Evolutionary conservation across 2,797 vertebrate species (phyloP), one percentile per base, ranked within the genome.

Genomic region (Fundulus diaphanus): DNA sequence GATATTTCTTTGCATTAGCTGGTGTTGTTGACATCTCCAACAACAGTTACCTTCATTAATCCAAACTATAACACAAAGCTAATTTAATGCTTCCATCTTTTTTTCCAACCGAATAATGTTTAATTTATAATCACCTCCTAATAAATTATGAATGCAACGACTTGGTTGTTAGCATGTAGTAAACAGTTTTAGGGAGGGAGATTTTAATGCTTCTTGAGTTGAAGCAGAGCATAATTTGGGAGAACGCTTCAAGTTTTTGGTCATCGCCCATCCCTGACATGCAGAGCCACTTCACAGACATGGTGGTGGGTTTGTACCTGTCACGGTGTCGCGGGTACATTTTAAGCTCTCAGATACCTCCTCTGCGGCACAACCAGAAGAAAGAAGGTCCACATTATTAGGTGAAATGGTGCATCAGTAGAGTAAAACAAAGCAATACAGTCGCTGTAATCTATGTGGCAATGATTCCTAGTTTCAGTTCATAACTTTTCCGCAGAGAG

Each of bases 301-400:
- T 20, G 6, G 59, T 27, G 37, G 52, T 31, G 69, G 52, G 77
- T 73, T 46, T 75, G 80, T 95, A 95, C 94, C 94, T 94, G 83
- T 95, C 93, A 93, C 92, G 88, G 70, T 94, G 94, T 85, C 90
- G 83, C 69, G 90, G 93, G 91, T 93, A 93, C 94, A 95, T 95
- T 90, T 94, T 93, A 94, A 90, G 92, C 81, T 86, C 29, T 79
- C 68, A 68, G 82, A 70, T 76, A 88, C 83, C 83, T 92, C 90
- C 89, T 90, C 87, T 93, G 92, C 89, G 91, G 92, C 83, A 78
- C 73, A 77, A 86, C 69, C 74, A 78, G 78, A 78, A 86, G 78
- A 82, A 52, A 91, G 46, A 92, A 7, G 44, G 68, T 71, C 52
- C 73, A 70, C n/a, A 85, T 90, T 88, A 90, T 22, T 80, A 74